These are phyloP conservation scores for Neopipo cinnamomea DNA, from an alignment of 2,113 vertebrate genomes.

Conservation along the genomic window DNA sequence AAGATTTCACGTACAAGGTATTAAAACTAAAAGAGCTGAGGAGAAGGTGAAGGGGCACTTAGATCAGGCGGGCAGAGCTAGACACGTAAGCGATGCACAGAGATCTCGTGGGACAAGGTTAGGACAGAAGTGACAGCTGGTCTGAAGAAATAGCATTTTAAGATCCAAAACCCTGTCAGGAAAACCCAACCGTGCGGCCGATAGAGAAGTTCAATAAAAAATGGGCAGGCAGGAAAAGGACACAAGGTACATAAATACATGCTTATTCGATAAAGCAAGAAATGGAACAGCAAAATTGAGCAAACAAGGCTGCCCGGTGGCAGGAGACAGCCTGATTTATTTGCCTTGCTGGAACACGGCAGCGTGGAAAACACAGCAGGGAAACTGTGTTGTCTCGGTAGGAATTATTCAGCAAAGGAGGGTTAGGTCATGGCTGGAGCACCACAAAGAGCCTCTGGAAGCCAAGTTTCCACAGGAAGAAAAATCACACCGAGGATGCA, in stretches of 20 bases:
- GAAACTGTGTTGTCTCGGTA: slow-evolving; percentile 25
- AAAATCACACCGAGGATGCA: neutral
- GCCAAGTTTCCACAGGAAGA: neutral
- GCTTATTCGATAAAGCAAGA: slow-evolving; percentile 52
- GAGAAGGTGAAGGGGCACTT: neutral
- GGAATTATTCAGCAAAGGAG: slow-evolving; percentile 44
- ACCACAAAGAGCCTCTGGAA: slow-evolving; percentile 14
- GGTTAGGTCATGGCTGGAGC: slow-evolving; percentile 47
- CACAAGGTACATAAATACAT: slow-evolving; percentile 9
- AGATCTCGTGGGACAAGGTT: slow-evolving; percentile 1
- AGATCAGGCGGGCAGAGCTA: neutral
- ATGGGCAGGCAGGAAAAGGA: slow-evolving; percentile 22
- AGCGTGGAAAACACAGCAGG: slow-evolving; percentile 15
- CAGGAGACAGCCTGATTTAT: slow-evolving; percentile 47
- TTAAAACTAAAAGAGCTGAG: neutral
- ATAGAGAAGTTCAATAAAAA: slow-evolving; percentile 15
- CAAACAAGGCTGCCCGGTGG: slow-evolving; percentile 32
- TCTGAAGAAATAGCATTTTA: slow-evolving; percentile 23
- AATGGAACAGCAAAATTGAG: slow-evolving; percentile 27
- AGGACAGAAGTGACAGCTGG: slow-evolving; percentile 57
- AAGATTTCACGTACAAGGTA: neutral
- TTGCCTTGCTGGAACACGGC: slow-evolving; percentile 23
- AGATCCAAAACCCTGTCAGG: slow-evolving; percentile 40
- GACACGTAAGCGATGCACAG: neutral
- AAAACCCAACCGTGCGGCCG: neutral